Percentiles rank a stretch among this genome's conserved stretches.
These are phyloP conservation scores for Oconnorella tubifera DNA, from an alignment of 2,888 invertebrate species.

Conservation along the genomic window DNA sequence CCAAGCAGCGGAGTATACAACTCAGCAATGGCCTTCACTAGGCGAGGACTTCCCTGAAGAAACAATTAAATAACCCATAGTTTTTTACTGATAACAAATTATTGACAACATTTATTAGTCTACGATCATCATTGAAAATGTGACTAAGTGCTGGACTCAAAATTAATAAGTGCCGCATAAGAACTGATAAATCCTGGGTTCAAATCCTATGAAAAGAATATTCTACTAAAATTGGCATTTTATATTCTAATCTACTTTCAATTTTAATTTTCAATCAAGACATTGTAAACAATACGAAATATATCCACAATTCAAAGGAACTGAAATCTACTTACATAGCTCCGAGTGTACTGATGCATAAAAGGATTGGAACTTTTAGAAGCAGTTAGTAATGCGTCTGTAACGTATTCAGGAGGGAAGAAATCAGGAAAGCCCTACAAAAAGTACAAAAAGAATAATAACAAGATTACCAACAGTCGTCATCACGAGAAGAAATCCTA, in stretches of 20 bases:
- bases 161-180: neutral
- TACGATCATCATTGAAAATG: neutral
- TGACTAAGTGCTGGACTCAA: neutral
- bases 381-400: conserved; percentile 70
- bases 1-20: conserved; percentile 77
- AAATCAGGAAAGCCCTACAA: conserved; percentile 83
- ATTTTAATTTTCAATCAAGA: too few species aligned
- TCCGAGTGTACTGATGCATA: conserved; percentile 87
- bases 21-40: conserved; percentile 78
- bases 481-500: too few species aligned
- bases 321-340: conserved; percentile 71
- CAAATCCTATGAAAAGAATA: too few species aligned
- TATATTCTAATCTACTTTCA: too few species aligned
- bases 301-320: too few species aligned
- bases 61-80: neutral
- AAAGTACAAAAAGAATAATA: too few species aligned
- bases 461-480: too few species aligned
- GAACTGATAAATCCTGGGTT: neutral
- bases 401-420: conserved; percentile 73
- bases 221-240: too few species aligned
- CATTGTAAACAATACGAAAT: too few species aligned
- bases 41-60: conserved; percentile 79
- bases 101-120: neutral
- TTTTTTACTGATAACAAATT: too few species aligned
- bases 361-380: conserved; percentile 65